These are phyloP conservation scores for Blennius ocellaris DNA, from an alignment of 2,113 vertebrate species.

Conservation along the genomic window DNA sequence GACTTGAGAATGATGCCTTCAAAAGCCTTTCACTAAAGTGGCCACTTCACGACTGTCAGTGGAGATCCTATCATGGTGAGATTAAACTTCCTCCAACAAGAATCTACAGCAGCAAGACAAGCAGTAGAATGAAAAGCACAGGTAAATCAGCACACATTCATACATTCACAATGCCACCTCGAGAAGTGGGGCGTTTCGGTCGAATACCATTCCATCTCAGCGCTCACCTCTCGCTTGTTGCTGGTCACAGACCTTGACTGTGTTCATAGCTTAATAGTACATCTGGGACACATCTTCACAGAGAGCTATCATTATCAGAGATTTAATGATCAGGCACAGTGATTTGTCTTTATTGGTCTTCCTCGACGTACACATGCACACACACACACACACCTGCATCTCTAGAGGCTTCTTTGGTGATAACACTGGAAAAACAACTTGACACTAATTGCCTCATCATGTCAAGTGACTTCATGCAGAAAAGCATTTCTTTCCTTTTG, in stretches of 20 bases:
- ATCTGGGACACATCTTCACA: slow-evolving; percentile 64
- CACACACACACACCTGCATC: slow-evolving; percentile 72
- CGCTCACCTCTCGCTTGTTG: slow-evolving; percentile 13
- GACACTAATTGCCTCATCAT: slow-evolving; percentile 75
- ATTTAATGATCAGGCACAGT: slow-evolving; percentile 69
- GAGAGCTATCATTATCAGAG: slow-evolving; percentile 69
- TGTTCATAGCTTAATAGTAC: slow-evolving; percentile 61
- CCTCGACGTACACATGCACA: slow-evolving; percentile 1
- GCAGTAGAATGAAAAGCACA: not conserved
- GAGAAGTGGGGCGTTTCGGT: slow-evolving; percentile 5
- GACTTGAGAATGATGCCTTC: slow-evolving; percentile 61
- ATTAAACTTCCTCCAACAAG: slow-evolving; percentile 21
- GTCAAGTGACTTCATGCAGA: slow-evolving; percentile 65
- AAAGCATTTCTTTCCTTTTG: slow-evolving; percentile 32
- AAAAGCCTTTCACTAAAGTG: slow-evolving; percentile 56
- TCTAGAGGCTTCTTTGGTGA: slow-evolving; percentile 58
- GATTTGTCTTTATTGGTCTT: slow-evolving; percentile 74
- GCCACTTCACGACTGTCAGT: slow-evolving; percentile 53
- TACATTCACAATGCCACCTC: slow-evolving; percentile 19
- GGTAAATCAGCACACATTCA: slow-evolving; percentile 28
- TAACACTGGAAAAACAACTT: slow-evolving; percentile 68
- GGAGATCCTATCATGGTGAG: slow-evolving; percentile 39
- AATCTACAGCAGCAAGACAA: slow-evolving; percentile 10
- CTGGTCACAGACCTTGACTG: slow-evolving; percentile 52
- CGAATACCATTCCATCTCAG: slow-evolving; percentile 17